Evolutionary conservation across 2,113 vertebrate species (phyloP).

Genomic region (Dunckerocampus dactyliophorus): DNA sequence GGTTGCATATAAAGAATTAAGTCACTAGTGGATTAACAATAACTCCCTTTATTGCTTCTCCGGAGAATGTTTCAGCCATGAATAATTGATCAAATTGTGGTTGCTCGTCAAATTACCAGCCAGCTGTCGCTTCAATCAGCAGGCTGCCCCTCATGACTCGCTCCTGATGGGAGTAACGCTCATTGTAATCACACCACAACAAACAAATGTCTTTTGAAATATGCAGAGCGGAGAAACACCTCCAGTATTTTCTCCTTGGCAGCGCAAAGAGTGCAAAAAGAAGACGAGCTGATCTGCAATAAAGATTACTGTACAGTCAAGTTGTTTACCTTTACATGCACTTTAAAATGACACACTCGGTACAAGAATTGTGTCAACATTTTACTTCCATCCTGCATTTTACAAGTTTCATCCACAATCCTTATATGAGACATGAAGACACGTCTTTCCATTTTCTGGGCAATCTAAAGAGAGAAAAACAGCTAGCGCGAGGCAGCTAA

Average conservation of each 20-base stretch:
- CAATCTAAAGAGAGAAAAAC: no score
- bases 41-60: constrained; percentile 29
- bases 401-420: no score
- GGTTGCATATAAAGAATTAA: constrained; percentile 26
- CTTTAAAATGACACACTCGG: no score
- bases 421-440: no score
- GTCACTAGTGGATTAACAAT: constrained; percentile 30
- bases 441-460: no score
- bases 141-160: constrained; percentile 26
- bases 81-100: constrained; percentile 48
- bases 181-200: constrained; percentile 31
- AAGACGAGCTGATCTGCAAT: no score
- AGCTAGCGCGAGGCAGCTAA: no score
- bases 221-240: constrained; percentile 26
- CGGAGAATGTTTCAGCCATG: constrained; percentile 34
- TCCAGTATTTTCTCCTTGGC: constrained; percentile 22
- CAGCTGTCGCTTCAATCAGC: constrained; percentile 41
- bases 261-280: no score
- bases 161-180: constrained; percentile 16
- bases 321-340: no score
- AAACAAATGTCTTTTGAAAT: constrained; percentile 50
- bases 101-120: constrained; percentile 40
- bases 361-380: not conserved
- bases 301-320: no score
- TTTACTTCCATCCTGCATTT: no score